Base-by-base conservation (phyloP, 2,113 vertebrate genomes). In the Colossoma macropomum region DNA sequence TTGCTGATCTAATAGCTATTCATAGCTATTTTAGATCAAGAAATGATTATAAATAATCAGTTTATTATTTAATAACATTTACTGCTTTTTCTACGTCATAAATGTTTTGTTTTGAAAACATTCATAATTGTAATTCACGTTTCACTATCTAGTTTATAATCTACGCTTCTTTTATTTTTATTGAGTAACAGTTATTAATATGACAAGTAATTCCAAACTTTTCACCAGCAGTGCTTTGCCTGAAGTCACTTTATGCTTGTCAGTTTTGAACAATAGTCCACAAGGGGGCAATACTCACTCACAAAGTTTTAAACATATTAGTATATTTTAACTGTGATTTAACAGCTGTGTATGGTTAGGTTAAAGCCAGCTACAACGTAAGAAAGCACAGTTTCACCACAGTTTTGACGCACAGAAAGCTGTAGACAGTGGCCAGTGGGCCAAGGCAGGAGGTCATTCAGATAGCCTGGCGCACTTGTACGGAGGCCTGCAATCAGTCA, bases 221-320 rank as follows among this genome's bases (percentile, higher is more conserved):
- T n/a, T n/a, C n/a, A 45, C 41, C 10, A 1, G 4, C 5, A 45
- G 41, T 45, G 41, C 41, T 45, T 45, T 45, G 41, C 9, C 9
- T 45, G 41, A 45, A 11, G 41, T 45, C 41, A 45, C 5, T 45
- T 45, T 9, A 45, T 6, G 41, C 41, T 45, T 66, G 63, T 17
- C 17, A 32, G 27, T 8, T 30, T 66, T 17, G 32, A 69, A 41
- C 23, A 15, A 38, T 63, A 62, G 71, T 9, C 71, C 80, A 38
- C 71, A 81, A 68, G 80, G 45, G 60, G 80, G 60, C 80, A 75
- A 59, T 68, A 66, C 21, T 63, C n/a, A 52, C 25, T 34, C 41
- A 72, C 79, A 62, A 48, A 6, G 59, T 16, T 70, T 38, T 38
- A 38, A 38, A 9, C 10, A 11, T 45, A 45, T n/a, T 8, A 45